Base-by-base conservation (phyloP, 2,113 vertebrate species). In the Pontoporia blainvillei region DNA sequence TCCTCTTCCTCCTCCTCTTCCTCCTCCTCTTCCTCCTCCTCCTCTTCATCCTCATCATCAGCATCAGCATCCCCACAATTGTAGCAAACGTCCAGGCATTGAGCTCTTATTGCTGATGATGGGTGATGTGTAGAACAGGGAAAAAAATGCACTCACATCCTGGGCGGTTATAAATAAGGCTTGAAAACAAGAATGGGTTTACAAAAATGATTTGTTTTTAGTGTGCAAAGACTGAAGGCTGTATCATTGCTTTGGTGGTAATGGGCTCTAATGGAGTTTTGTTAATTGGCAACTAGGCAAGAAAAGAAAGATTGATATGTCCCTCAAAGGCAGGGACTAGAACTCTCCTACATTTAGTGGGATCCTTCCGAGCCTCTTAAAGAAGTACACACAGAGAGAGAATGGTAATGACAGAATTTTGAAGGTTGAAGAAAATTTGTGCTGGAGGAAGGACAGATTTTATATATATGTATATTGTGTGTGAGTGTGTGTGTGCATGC, bases 71-170 rank as follows among this genome's bases (percentile, higher is more conserved):
- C 41, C 64, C 64, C 36, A 92, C 8, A 78, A 81, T 20, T 73
- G 59, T 78, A 87, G 69, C 12, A 11, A 54, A 49, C 52, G 92
- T 92, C 95, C 44, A 17, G 92, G 91, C 54, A 20, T 34, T 93
- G 54, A 93, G 90, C 89, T 97, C 95, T 97, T 94, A 73, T 49
- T 90, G 69, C 87, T 54, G 64, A 39, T 95, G 95, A 94, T 71
- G 89, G 97, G 41, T 5, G 82, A 62, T 0, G 8, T 25, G 39
- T 25, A 87, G 75, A 96, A 93, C 41, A 78, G 49, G 90, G 84
- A 29, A 93, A n/a, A 82, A 78, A 85, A 75, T 29, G 59, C 34
- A 9, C 5, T 72, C 39, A 78, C 59, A 95, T n/a, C 84, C 86
- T 91, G 71, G 84, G 69, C 13, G 82, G n/a, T 46, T 95, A 93